Conservation (phyloP, 2,888 invertebrate genomes). For the Pseudococcus longispinus region DNA sequence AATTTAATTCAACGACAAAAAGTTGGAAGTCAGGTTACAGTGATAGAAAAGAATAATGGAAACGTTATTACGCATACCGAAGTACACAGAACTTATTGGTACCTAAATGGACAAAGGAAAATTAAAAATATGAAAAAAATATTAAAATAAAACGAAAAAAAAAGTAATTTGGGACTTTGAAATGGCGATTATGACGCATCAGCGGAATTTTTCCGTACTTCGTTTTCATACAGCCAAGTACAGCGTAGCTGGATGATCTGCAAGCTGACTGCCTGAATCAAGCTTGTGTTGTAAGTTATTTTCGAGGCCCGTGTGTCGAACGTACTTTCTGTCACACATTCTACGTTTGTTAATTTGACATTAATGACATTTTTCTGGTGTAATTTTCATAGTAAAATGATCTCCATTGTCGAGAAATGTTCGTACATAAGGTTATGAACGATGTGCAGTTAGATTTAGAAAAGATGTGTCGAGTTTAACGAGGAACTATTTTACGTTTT, state of each 20-base stretch:
- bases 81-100: background rate
- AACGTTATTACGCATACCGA: background rate
- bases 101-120: background rate
- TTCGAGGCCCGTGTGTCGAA: slow-evolving; percentile 25
- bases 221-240: too few relatives aligned
- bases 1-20: slow-evolving; percentile 41
- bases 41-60: slow-evolving; percentile 29
- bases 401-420: background rate
- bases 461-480: background rate
- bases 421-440: background rate
- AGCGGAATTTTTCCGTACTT: too few relatives aligned
- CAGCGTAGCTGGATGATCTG: too few relatives aligned
- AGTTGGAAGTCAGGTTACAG: slow-evolving; percentile 13
- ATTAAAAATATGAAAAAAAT: background rate
- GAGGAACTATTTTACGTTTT: slow-evolving; percentile 50
- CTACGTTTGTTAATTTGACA: background rate
- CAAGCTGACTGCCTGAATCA: background rate
- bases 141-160: background rate
- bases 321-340: slow-evolving; percentile 20
- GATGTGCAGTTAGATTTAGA: background rate
- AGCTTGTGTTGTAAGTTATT: background rate
- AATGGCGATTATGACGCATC: too few relatives aligned
- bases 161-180: too few relatives aligned
- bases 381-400: background rate
- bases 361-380: background rate